Evolutionary conservation across 2,113 vertebrate genomes (phyloP), one percentile per base, ranked within the genome.

Genomic region (Okapia johnstoni): DNA sequence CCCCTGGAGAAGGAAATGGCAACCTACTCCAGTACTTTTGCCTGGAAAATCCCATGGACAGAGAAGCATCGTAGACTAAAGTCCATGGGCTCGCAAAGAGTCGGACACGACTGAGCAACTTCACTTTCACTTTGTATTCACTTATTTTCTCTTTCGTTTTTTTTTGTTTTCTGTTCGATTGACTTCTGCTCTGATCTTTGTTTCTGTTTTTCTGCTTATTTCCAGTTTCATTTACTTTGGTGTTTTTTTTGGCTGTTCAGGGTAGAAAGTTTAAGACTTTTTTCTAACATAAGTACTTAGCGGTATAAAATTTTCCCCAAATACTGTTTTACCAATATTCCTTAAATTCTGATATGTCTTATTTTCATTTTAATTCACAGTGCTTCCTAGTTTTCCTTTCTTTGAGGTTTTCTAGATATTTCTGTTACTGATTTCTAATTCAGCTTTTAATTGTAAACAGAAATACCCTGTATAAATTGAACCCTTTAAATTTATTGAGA

Each of bases 351-450:
- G 14, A 43, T 63, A 57, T 26, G 8, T 36, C 48, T 6, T 81
- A 9, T 61, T 92, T 83, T 96, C 33, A 52, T 88, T 84, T 93
- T 21, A 73, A 23, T 93, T 88, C 43, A 60, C 23, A 73, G 28
- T 93, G 30, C 15, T 96, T 94, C 55, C 14, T 46, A 83, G 76
- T 70, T 87, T 81, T 8, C 25, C 26, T 76, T 66, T 86, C 43
- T 57, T 88, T 48, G 66, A 23, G 2, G n/a, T 88, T 97, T 96
- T 87, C 30, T 36, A 87, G 14, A 6, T 93, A 7, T 19, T 16
- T 97, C 91, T 85, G 55, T 79, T 95, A 85, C 1, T 83, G 46
- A 83, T 73, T 70, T 95, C 60, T 85, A 91, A 84, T 91, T 84
- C 21, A 66, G 1, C 50, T 93, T 95, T 84, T 95, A 70, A 66